phyloP scores from a whole-genome alignment of 1,140 invertebrate species.

The Mamestra configurata region DNA sequence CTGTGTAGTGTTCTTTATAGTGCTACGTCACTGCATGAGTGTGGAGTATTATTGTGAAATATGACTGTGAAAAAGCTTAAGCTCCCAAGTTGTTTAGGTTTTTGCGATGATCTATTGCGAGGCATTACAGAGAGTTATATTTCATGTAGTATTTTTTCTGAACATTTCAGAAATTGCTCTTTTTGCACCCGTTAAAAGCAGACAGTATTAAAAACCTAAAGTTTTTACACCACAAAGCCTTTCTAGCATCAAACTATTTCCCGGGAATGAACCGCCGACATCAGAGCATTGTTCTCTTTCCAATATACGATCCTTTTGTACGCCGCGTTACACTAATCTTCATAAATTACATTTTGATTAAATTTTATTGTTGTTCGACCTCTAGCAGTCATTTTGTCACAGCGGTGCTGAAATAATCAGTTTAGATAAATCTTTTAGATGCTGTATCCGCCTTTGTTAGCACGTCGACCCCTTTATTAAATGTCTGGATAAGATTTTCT shows the following conservation, averaged over 20 bases:
- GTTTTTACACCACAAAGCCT: background rate
- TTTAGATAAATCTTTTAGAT: constrained; percentile 40
- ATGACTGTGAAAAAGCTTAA: constrained; percentile 6
- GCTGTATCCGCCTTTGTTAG: background rate
- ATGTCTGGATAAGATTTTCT: background rate
- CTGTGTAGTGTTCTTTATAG: constrained; percentile 20
- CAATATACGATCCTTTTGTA: constrained; percentile 62
- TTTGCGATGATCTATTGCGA: constrained; percentile 4
- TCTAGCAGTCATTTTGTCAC: constrained; percentile 45
- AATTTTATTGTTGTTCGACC: constrained; percentile 60
- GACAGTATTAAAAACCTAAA: too few relatives aligned
- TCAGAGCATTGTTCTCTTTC: constrained; percentile 64
- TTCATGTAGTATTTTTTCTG: background rate
- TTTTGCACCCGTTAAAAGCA: background rate
- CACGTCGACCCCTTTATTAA: background rate
- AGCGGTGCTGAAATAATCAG: constrained; percentile 34
- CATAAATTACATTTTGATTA: constrained; percentile 70
- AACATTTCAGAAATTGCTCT: background rate
- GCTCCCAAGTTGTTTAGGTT: constrained; percentile 5
- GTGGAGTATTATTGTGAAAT: constrained; percentile 28
- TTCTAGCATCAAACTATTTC: constrained; percentile 46
- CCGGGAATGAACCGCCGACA: constrained; percentile 48
- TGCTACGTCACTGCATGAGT: constrained; percentile 38
- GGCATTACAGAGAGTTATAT: background rate
- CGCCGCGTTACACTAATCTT: constrained; percentile 65